Evolutionary conservation across 2,888 invertebrate species (phyloP).

Genomic region (Oxyteleia sp.): DNA sequence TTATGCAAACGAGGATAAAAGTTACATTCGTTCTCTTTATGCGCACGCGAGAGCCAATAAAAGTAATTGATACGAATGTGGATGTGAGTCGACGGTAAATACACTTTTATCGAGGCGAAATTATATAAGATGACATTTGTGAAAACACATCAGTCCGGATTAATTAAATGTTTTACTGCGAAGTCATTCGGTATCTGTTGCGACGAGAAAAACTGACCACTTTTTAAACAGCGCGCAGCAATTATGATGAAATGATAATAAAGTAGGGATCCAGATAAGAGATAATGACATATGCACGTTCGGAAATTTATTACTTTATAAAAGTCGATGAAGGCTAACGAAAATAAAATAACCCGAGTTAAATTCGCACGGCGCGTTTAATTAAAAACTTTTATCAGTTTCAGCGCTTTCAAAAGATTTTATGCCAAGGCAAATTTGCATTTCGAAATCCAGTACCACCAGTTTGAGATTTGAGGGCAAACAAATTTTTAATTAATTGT

Average conservation of each 20-base stretch:
- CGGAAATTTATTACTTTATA: slow-evolving; percentile 40
- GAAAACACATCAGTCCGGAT: not conserved
- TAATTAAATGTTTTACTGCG: not conserved
- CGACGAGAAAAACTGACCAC: slow-evolving; percentile 27
- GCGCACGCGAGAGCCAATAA: no score
- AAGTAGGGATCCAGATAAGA: slow-evolving; percentile 38
- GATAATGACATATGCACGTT: slow-evolving; percentile 50
- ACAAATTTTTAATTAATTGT: no score
- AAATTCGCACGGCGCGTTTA: slow-evolving; percentile 5
- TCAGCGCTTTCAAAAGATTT: slow-evolving; percentile 16
- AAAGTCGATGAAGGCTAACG: slow-evolving; percentile 27
- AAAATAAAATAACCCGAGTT: slow-evolving; percentile 16
- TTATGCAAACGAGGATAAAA: no score
- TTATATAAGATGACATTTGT: slow-evolving; percentile 1
- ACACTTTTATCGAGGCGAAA: not conserved
- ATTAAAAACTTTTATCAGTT: slow-evolving; percentile 42
- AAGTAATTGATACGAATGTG: no score
- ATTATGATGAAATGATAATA: slow-evolving; percentile 48
- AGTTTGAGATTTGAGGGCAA: not conserved
- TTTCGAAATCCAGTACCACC: not conserved
- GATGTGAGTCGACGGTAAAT: not conserved
- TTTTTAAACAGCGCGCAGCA: slow-evolving; percentile 23
- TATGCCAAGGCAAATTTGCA: slow-evolving; percentile 19
- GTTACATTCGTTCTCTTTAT: no score
- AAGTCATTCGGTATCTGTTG: not conserved